Percentiles rank a stretch among this genome's conserved stretches.
Conservation (phyloP, 1,140 invertebrate genomes). For the Andrena cerasifolii region DNA sequence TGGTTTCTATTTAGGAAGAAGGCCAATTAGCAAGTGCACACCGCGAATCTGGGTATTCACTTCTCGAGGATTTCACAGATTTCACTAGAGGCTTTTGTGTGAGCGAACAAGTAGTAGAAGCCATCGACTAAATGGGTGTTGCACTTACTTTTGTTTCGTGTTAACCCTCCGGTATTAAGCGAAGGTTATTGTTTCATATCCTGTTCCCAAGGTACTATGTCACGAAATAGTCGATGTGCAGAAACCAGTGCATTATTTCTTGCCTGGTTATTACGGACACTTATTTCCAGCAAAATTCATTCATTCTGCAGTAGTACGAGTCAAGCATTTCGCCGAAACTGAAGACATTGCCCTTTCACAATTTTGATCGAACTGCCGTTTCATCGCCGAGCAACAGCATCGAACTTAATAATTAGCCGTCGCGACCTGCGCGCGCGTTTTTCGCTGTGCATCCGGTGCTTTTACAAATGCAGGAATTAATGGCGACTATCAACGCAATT, state of each 20-base stretch:
- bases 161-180: background rate
- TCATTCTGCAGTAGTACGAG: background rate
- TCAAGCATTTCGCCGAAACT: background rate
- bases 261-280: background rate
- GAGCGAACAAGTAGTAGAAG: background rate
- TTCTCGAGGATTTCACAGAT: background rate
- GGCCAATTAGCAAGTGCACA: background rate
- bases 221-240: background rate
- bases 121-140: background rate
- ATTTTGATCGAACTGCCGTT: background rate
- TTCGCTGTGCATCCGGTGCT: background rate
- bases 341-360: background rate
- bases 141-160: background rate
- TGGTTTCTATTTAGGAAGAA: background rate
- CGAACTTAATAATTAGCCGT: slow-evolving; percentile 27
- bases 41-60: background rate
- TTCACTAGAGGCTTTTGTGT: background rate
- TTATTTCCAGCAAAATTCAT: background rate
- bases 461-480: slow-evolving; percentile 37
- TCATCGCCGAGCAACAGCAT: background rate
- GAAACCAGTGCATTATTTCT: background rate
- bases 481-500: slow-evolving; percentile 52
- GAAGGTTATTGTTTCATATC: background rate
- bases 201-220: background rate
- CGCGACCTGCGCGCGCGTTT: background rate